Conservation (phyloP, 2,888 invertebrate species). For the Patella ulyssiponensis region DNA sequence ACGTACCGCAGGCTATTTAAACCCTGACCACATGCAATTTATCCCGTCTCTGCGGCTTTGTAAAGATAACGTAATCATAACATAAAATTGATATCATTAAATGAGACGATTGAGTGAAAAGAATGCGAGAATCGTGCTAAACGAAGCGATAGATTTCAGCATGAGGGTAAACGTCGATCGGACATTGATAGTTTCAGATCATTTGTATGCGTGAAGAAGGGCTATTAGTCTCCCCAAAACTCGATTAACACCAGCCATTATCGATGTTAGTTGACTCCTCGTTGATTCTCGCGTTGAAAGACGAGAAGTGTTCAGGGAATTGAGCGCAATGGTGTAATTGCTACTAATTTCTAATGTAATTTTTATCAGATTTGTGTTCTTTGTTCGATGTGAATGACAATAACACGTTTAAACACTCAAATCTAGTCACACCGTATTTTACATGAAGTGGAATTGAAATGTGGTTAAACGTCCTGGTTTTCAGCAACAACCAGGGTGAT, state of each 20-base stretch:
- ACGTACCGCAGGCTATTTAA: slow-evolving; percentile 2
- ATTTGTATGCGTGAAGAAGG: slow-evolving; percentile 6
- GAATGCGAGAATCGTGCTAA: not conserved
- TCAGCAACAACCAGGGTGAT: no score
- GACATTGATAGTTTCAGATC: not conserved
- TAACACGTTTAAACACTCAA: no score
- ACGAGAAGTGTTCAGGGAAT: slow-evolving; percentile 11
- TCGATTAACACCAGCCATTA: slow-evolving; percentile 11
- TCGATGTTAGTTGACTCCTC: slow-evolving; percentile 9
- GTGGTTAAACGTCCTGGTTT: no score
- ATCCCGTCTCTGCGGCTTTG: not conserved
- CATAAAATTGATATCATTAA: not conserved
- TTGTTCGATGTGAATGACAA: not conserved
- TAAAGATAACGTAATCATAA: not conserved
- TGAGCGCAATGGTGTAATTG: slow-evolving; percentile 9
- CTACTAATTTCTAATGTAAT: slow-evolving; percentile 9
- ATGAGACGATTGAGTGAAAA: not conserved
- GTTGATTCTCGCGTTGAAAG: slow-evolving; percentile 8
- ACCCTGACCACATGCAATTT: slow-evolving; percentile 1
- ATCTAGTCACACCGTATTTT: no score
- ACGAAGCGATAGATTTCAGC: not conserved
- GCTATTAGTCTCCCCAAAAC: slow-evolving; percentile 1
- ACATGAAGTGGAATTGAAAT: no score
- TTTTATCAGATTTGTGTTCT: slow-evolving; percentile 4
- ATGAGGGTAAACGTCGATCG: not conserved